Evolutionary conservation across 1,140 invertebrate genomes (phyloP).

Genomic region (Dufourea novaeangliae): DNA sequence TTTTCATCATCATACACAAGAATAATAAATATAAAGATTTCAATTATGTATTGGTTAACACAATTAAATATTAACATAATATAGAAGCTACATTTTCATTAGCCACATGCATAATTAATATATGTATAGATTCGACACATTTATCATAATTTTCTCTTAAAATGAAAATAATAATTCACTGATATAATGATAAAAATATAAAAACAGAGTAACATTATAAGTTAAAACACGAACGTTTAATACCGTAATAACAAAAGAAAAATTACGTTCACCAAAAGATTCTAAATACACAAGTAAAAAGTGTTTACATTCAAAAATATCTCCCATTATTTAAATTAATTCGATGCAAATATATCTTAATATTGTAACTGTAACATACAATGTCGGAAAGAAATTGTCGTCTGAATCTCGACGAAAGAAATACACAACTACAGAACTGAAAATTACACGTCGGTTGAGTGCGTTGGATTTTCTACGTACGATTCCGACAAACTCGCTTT

Average conservation of each 20-base stretch:
- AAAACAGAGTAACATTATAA: not conserved
- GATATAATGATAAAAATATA: not conserved
- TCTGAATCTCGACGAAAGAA: not conserved
- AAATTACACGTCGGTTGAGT: not conserved
- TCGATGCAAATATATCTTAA: constrained; percentile 6
- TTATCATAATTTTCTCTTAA: not conserved
- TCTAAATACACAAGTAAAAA: too few relatives aligned
- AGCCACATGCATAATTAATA: too few relatives aligned
- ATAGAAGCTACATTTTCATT: not conserved
- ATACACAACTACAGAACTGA: too few relatives aligned
- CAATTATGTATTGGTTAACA: not conserved
- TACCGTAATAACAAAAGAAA: not conserved
- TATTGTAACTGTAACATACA: constrained; percentile 1
- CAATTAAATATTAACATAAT: not conserved
- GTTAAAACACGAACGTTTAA: not conserved
- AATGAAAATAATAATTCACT: not conserved
- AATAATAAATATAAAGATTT: not conserved
- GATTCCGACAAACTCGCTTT: constrained; percentile 9
- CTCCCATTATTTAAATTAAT: not conserved
- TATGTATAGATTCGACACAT: not conserved
- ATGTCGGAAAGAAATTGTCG: not conserved
- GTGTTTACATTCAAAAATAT: not conserved
- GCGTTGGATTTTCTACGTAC: not conserved
- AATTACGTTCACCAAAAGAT: not conserved
- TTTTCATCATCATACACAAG: not conserved